These are phyloP conservation scores for Anabas testudineus DNA, from an alignment of 2,797 vertebrate genomes.

Conservation along the genomic window DNA sequence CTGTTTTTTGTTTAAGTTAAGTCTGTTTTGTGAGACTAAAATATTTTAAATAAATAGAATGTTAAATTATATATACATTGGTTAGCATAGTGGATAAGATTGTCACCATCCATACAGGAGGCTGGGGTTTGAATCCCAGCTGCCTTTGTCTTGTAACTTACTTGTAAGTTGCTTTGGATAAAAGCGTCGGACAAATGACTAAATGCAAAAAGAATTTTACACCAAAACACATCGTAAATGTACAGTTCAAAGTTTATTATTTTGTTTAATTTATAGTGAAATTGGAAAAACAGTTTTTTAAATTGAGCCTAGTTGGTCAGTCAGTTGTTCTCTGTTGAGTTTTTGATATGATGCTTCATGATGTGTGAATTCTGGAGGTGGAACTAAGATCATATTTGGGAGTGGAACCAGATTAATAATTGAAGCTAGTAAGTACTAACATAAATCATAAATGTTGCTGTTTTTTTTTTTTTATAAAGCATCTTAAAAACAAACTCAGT, in stretches of 20 bases:
- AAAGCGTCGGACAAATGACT: too few relatives aligned
- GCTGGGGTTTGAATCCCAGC: too few relatives aligned
- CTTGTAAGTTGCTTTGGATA: too few relatives aligned
- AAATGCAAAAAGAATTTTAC: too few relatives aligned
- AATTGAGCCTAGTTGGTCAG: not conserved
- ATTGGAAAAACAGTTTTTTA: not conserved
- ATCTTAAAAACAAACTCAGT: not conserved
- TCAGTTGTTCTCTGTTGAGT: slow-evolving; percentile 2
- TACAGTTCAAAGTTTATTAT: not conserved
- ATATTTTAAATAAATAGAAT: too few relatives aligned
- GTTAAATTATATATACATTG: too few relatives aligned
- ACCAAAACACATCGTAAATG: not conserved
- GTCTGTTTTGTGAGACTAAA: too few relatives aligned
- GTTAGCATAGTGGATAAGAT: too few relatives aligned
- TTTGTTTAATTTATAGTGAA: not conserved
- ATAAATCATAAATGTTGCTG: not conserved
- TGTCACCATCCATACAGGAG: too few relatives aligned
- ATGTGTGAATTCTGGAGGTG: slow-evolving; percentile 4
- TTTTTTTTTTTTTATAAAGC: not conserved
- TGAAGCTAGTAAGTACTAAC: slow-evolving; percentile 6
- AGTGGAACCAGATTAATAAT: not conserved
- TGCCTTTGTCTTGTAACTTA: too few relatives aligned
- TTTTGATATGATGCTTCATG: not conserved
- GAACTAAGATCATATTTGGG: not conserved
- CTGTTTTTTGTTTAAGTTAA: too few relatives aligned